Base-by-base conservation (phyloP, 2,888 invertebrate species). In the Malachius bipustulatus region DNA sequence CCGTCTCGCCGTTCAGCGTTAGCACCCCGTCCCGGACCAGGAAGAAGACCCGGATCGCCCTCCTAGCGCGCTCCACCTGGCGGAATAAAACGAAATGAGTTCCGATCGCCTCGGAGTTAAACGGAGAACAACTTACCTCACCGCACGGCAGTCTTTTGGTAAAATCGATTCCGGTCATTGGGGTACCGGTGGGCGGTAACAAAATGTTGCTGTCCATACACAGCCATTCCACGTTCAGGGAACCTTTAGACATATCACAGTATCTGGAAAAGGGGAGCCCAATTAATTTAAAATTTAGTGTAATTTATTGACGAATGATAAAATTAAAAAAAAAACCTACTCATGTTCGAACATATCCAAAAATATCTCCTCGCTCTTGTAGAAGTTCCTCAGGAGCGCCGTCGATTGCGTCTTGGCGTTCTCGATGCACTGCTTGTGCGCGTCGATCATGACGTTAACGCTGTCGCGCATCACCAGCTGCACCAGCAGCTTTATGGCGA, bases 311-410 rank as follows among this genome's bases (percentile, higher is more conserved):
- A 19, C n/a, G n/a, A 19, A 19, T 8, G n/a, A 19, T 19, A 19
- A 19, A 19, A 19, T 19, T n/a, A 19, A 19, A 8, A 19, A 19
- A 8, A 8, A 19, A 19, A 19, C n/a, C 57, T 51, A 75, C 70
- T 98, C 97, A 60, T 96, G 93, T 64, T 98, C 97, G 61, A 98
- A 98, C 77, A 98, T 85, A 59, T 98, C 97, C 38, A 97, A 67
- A 65, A 98, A 98, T 51, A 97, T 91, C 56, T 97, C 96, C 65
- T 97, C 96, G 50, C 88, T 87, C 73, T 93, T 94, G 63, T 91
- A 94, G 64, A 89, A 93, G 67, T 87, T 90, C 31, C 89, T 70
- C 9, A 96, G 72, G 16, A 87, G 69, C 1, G 83, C 76, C 33
- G 88, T 87, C 46, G 89, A 83, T 55, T 85, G 82, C 54, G 81